These are phyloP conservation scores for Agriopis aurantiaria DNA, from an alignment of 2,888 invertebrate species.

Conservation along the genomic window DNA sequence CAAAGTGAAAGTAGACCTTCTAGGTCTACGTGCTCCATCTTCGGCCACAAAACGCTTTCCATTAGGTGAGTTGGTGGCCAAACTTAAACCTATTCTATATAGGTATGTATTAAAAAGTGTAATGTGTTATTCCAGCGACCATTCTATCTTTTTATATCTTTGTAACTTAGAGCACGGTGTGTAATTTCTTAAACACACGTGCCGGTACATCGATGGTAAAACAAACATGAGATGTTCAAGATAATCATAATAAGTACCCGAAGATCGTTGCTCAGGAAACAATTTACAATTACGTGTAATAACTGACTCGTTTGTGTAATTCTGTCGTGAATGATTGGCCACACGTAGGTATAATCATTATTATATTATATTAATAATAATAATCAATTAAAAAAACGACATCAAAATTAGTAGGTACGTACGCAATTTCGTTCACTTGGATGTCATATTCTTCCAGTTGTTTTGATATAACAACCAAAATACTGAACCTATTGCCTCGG, in stretches of 20 bases:
- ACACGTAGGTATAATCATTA: constrained; percentile 13
- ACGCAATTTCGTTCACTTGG: too few species aligned
- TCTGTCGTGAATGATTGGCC: constrained; percentile 26
- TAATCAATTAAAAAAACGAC: too few species aligned
- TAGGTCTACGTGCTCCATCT: too few species aligned
- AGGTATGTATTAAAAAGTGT: background rate
- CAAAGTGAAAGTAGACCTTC: too few species aligned
- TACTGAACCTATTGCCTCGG: too few species aligned
- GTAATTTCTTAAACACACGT: constrained; percentile 65
- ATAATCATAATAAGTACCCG: constrained; percentile 39
- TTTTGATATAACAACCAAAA: too few species aligned
- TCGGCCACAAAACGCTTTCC: too few species aligned
- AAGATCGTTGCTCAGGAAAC: constrained; percentile 37
- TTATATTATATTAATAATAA: background rate
- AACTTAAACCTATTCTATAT: too few species aligned
- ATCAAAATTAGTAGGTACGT: too few species aligned
- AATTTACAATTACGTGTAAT: constrained; percentile 45
- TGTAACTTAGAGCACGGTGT: constrained; percentile 13
- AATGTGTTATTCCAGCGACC: background rate
- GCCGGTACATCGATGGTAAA: constrained; percentile 58
- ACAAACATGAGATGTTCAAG: constrained; percentile 60
- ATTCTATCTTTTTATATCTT: constrained; percentile 8
- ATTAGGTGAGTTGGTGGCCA: too few species aligned
- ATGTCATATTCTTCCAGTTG: too few species aligned
- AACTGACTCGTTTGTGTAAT: constrained; percentile 33